Base-by-base conservation (phyloP, 2,797 vertebrate genomes). In the Coracias cyanogaster region DNA sequence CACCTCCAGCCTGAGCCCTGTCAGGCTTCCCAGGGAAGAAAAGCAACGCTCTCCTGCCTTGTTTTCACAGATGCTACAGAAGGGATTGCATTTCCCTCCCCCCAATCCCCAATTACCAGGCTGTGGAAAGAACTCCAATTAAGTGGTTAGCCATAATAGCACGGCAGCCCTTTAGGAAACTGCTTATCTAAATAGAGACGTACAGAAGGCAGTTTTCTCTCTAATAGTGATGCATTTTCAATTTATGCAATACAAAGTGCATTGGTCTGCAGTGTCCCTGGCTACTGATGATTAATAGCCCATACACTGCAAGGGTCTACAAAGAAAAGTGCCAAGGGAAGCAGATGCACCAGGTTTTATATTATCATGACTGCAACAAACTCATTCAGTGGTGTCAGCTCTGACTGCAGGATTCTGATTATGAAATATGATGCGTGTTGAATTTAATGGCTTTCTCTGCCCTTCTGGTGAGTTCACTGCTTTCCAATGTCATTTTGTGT, bases 351-450 rank as follows among this genome's bases (percentile, higher is more conserved):
- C 79, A 14, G 96, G 96, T 94, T 98, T 98, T 98, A 98, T 95
- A 97, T 98, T 98, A 98, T 98, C 97, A 89, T 96, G 97, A 96
- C 88, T 96, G 97, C 97, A 98, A 98, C 98, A 98, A 98, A 96
- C 98, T 98, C 97, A 97, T 98, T 98, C 93, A 82, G 97, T 95
- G 95, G 96, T 98, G 98, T 98, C 98, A 98, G 98, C 91, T 91
- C 96, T 91, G 97, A 98, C 97, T 97, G 96, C 92, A 70, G 97
- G 97, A 97, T 97, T 97, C 97, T 98, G 98, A 98, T 98, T 97
- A 98, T 98, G 98, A 98, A 98, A 98, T 98, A 98, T 97, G 98
- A 98, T 97, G 97, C 96, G 86, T 97, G 97, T 97, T 97, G 97
- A 97, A 98, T 98, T 96, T 98, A 98, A 98, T 98, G 97, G 97